Conservation (phyloP, 2,113 vertebrate genomes). For the Erythrolamprus reginae region DNA sequence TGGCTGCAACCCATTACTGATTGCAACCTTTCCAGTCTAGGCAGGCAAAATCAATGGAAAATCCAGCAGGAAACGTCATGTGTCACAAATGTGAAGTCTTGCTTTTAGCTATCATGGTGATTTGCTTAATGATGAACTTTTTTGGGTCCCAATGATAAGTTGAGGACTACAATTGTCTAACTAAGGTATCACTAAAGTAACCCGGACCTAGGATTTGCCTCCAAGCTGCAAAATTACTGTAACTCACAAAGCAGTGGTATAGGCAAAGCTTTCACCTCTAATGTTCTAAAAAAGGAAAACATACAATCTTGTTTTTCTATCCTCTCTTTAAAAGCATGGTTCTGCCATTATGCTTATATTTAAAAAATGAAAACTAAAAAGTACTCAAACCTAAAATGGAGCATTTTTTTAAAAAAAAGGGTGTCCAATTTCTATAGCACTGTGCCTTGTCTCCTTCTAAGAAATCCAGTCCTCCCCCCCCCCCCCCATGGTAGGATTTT, state of each 20-base stretch:
- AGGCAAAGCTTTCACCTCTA: neutral
- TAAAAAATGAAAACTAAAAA: slow-evolving; percentile 2
- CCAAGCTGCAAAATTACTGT: neutral
- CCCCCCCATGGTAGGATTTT: slow-evolving; percentile 35
- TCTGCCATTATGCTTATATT: neutral
- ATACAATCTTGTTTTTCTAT: neutral
- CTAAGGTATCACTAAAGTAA: neutral
- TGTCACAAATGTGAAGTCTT: neutral
- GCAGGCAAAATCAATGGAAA: neutral
- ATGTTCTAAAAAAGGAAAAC: neutral
- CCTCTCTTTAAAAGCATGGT: neutral
- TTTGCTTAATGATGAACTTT: neutral
- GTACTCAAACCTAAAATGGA: slow-evolving; percentile 17
- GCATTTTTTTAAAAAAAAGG: slow-evolving; percentile 20
- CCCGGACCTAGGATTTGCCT: neutral
- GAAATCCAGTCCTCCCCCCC: slow-evolving; percentile 43
- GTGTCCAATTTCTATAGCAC: slow-evolving; percentile 41
- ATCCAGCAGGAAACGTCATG: neutral
- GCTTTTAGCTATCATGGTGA: neutral
- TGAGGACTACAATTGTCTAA: neutral
- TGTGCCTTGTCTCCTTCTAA: neutral
- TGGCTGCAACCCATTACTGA: no score
- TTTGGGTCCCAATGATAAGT: neutral
- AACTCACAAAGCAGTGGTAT: neutral
- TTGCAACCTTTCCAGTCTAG: neutral